Base-by-base conservation (phyloP, 2,113 vertebrate genomes). In the Gobio gobio region DNA sequence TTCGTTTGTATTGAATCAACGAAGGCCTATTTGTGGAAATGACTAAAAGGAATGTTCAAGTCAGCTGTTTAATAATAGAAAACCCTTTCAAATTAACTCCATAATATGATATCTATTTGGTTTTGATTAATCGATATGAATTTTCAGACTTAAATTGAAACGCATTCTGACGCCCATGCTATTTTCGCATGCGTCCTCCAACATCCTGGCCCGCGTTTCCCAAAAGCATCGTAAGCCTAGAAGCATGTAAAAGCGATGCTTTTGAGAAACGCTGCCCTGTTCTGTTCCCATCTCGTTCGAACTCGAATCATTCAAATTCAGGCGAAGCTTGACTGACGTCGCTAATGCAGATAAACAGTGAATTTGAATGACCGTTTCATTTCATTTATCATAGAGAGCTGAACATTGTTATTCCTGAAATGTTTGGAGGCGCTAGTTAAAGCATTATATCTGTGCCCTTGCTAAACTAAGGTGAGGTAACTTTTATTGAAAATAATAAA, bases 331-430 rank as follows among this genome's bases (percentile, higher is more conserved):
- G 18, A 68, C 33, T 40, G 18, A 29, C 59, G 8, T 68, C 33
- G 29, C 64, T 68, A 68, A 10, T 40, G 20, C 1, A 68, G 66
- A 70, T 40, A 40, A 22, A 3, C 1, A 40, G 66, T 70, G 18
- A 70, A 70, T 70, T 70, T 70, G 66, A 40, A 70, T 40, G 33
- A 2, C 33, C 66, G 33, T 68, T 68, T 68, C 18, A 66, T 36
- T 66, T 68, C 3, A 10, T 68, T 40, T 36, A 40, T 68, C 29
- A 68, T 20, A 36, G 8, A 10, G 18, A 70, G 66, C 66, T 40
- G 33, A 70, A 70, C 66, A 68, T 70, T 68, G 66, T 68, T 70
- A 70, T 70, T 68, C 6, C 18, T 70, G 8, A 68, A 68, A 68
- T 9, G 33, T 20, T 36, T 36, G 29, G 64, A 68, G 63, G 14